These are phyloP conservation scores for Poeciliopsis gracilis DNA, from an alignment of 2,797 vertebrate species.

Conservation along the genomic window DNA sequence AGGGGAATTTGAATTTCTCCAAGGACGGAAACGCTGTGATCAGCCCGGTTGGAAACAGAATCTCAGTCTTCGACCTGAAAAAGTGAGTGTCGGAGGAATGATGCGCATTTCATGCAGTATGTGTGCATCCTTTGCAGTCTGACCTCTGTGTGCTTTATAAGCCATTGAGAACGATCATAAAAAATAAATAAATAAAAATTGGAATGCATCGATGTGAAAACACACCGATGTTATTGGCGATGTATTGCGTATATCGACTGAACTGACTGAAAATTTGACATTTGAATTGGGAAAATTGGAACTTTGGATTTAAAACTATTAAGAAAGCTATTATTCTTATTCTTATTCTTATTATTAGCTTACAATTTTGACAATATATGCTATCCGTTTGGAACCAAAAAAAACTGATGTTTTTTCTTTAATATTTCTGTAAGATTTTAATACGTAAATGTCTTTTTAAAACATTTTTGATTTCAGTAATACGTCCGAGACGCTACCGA, in stretches of 20 bases:
- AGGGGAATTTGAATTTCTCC: slow-evolving; percentile 91
- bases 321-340: too few relatives aligned
- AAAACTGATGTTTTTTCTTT: neutral
- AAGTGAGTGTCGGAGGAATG: slow-evolving; percentile 77
- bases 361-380: too few relatives aligned
- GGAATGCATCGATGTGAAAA: neutral
- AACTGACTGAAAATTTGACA: too few relatives aligned
- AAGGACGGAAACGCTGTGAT: slow-evolving; percentile 89
- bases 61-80: slow-evolving; percentile 92
- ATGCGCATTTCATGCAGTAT: neutral
- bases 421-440: neutral
- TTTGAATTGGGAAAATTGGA: too few relatives aligned
- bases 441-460: too few relatives aligned
- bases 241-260: too few relatives aligned
- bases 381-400: neutral
- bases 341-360: too few relatives aligned
- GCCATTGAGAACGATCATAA: neutral
- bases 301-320: too few relatives aligned
- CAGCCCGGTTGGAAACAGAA: slow-evolving; percentile 94
- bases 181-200: too few relatives aligned
- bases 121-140: neutral
- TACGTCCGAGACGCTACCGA: slow-evolving; percentile 89
- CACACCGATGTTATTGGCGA: too few relatives aligned
- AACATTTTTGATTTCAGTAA: slow-evolving; percentile 78
- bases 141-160: neutral